Percentiles rank a stretch among this genome's conserved stretches.
Conservation (phyloP, 1,140 invertebrate genomes). For the Reticulitermes speratus region DNA sequence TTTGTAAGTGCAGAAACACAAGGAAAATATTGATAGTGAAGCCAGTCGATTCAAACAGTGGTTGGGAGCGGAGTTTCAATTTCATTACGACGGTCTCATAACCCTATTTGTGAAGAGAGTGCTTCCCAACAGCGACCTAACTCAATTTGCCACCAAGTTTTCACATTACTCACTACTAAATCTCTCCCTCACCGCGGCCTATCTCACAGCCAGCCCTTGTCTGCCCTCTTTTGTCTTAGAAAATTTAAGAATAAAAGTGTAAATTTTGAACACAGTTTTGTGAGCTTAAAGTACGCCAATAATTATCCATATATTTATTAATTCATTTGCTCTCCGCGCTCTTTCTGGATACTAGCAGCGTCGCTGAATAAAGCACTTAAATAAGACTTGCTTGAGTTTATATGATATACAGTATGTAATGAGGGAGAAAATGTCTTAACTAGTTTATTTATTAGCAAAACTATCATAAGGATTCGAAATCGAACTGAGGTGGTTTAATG, state of each 20-base stretch:
- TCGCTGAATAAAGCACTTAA: too few relatives aligned
- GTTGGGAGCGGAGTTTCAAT: not conserved
- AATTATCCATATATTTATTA: too few relatives aligned
- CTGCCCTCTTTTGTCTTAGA: not conserved
- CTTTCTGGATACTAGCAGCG: too few relatives aligned
- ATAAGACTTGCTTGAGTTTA: too few relatives aligned
- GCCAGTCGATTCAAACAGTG: not conserved
- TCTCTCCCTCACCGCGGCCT: not conserved
- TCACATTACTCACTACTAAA: constrained; percentile 17
- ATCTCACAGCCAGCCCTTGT: not conserved
- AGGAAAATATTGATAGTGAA: too few relatives aligned
- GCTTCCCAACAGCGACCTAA: constrained; percentile 12
- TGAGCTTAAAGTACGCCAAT: too few relatives aligned
- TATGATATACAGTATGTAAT: too few relatives aligned
- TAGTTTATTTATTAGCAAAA: too few relatives aligned
- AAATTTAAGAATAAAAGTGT: not conserved
- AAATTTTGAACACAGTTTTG: not conserved
- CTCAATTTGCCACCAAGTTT: constrained; percentile 30
- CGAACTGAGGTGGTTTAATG: too few relatives aligned
- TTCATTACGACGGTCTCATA: not conserved
- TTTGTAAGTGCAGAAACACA: not conserved
- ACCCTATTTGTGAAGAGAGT: not conserved
- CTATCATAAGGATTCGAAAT: too few relatives aligned
- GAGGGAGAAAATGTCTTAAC: too few relatives aligned
- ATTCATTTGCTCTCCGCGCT: too few relatives aligned